These are phyloP conservation scores for Cyrtorhinus lividipennis DNA, from an alignment of 1,140 invertebrate genomes.

Conservation along the genomic window DNA sequence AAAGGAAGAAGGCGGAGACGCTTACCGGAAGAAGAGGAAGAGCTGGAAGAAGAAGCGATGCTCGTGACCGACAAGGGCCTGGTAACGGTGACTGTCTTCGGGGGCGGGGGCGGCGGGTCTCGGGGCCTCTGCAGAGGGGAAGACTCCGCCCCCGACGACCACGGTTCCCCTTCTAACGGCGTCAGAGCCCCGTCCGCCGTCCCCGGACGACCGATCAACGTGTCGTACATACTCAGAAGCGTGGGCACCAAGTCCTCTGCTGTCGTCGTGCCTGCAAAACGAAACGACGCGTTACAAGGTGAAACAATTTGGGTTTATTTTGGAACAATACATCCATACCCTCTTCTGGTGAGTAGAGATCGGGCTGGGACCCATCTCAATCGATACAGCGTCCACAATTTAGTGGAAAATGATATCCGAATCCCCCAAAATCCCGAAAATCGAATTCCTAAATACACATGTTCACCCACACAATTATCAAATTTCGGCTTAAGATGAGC, in stretches of 20 bases:
- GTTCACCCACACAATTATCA: too few relatives aligned
- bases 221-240: constrained; percentile 50
- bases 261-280: constrained; percentile 37
- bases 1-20: too few relatives aligned
- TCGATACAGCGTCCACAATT: too few relatives aligned
- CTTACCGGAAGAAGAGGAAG: constrained; percentile 37
- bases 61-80: constrained; percentile 67
- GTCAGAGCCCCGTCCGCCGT: constrained; percentile 20
- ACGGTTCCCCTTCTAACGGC: constrained; percentile 12
- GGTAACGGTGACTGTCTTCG: constrained; percentile 21
- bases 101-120: constrained; percentile 26
- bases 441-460: too few relatives aligned
- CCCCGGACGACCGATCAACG: constrained; percentile 34
- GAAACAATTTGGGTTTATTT: too few relatives aligned
- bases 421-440: too few relatives aligned
- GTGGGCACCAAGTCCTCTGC: constrained; percentile 51
- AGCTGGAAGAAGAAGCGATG: constrained; percentile 56
- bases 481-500: too few relatives aligned
- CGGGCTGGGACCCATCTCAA: too few relatives aligned
- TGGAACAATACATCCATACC: too few relatives aligned
- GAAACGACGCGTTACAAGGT: too few relatives aligned
- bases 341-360: too few relatives aligned
- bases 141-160: constrained; percentile 2
- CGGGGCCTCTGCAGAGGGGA: constrained; percentile 5
- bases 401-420: too few relatives aligned